phyloP scores from a whole-genome alignment of 1,140 invertebrate species.

The Forficula auricularia region DNA sequence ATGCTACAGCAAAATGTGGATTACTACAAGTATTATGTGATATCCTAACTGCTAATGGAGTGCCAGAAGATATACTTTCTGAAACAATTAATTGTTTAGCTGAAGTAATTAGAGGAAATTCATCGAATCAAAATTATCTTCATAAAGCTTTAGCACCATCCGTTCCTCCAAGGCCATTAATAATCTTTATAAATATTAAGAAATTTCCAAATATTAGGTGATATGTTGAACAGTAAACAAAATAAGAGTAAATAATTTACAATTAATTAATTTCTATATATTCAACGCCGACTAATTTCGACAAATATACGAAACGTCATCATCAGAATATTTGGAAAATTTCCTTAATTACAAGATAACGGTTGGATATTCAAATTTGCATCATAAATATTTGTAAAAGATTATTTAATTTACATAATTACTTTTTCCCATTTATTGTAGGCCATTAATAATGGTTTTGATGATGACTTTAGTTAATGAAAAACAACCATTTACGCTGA shows the following conservation, averaged over 20 bases:
- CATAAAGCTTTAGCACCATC: slow-evolving; percentile 81
- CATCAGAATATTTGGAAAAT: too few species aligned
- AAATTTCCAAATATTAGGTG: slow-evolving; percentile 8
- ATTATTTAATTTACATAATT: too few species aligned
- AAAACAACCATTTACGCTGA: slow-evolving; percentile 80
- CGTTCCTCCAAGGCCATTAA: slow-evolving; percentile 67
- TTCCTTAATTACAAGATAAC: too few species aligned
- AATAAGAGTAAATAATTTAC: too few species aligned
- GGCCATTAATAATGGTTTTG: slow-evolving; percentile 81
- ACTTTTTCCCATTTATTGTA: too few species aligned
- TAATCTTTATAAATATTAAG: background rate
- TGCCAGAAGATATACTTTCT: slow-evolving; percentile 87
- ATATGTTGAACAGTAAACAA: too few species aligned
- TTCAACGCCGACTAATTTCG: too few species aligned
- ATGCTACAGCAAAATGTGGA: slow-evolving; percentile 67
- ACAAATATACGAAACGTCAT: too few species aligned
- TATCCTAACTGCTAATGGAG: slow-evolving; percentile 87
- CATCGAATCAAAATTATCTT: slow-evolving; percentile 83
- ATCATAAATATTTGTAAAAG: too few species aligned
- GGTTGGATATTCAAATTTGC: too few species aligned
- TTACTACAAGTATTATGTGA: slow-evolving; percentile 66
- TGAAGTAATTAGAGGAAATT: slow-evolving; percentile 75
- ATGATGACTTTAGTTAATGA: slow-evolving; percentile 99
- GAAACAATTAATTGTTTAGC: slow-evolving; percentile 92
- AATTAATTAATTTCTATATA: too few species aligned